phyloP scores from a whole-genome alignment of 2,888 invertebrate genomes.

The Digitonthophagus gazella region DNA sequence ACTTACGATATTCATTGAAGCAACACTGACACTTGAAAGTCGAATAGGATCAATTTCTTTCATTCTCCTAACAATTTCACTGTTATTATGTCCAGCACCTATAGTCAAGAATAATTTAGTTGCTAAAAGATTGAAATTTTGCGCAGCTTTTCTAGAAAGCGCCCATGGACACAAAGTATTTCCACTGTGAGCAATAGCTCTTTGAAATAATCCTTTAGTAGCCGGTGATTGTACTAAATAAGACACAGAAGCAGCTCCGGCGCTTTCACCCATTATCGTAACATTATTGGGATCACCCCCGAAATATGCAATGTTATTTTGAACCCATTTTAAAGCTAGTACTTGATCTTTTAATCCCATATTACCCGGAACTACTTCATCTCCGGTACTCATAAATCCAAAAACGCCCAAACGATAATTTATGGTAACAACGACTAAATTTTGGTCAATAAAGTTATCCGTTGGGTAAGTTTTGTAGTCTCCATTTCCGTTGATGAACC shows the following conservation, averaged over 20 bases:
- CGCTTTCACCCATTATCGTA: conserved; percentile 24
- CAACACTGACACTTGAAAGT: no score
- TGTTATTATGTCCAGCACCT: no score
- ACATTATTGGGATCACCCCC: conserved; percentile 24
- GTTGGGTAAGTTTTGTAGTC: conserved; percentile 36
- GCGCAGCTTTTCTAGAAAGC: conserved; percentile 29
- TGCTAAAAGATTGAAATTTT: no score
- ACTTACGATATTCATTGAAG: no score
- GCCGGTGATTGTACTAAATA: conserved; percentile 22
- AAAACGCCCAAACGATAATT: conserved; percentile 42
- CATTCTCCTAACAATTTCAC: no score
- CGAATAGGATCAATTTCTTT: no score
- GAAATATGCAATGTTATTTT: conserved; percentile 23
- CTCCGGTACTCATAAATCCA: conserved; percentile 38
- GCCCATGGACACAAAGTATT: conserved; percentile 23
- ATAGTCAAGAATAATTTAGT: no score
- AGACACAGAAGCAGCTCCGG: conserved; percentile 23
- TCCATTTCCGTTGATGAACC: conserved; percentile 36
- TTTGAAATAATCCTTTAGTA: conserved; percentile 22
- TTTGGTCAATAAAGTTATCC: conserved; percentile 40
- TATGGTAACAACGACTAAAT: conserved; percentile 39
- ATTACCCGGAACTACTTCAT: conserved; percentile 20
- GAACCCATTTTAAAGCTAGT: conserved; percentile 24
- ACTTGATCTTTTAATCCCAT: conserved; percentile 24
- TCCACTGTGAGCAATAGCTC: conserved; percentile 26